phyloP scores from a whole-genome alignment of 2,113 vertebrate species.

The Pomatostomus ruficeps region DNA sequence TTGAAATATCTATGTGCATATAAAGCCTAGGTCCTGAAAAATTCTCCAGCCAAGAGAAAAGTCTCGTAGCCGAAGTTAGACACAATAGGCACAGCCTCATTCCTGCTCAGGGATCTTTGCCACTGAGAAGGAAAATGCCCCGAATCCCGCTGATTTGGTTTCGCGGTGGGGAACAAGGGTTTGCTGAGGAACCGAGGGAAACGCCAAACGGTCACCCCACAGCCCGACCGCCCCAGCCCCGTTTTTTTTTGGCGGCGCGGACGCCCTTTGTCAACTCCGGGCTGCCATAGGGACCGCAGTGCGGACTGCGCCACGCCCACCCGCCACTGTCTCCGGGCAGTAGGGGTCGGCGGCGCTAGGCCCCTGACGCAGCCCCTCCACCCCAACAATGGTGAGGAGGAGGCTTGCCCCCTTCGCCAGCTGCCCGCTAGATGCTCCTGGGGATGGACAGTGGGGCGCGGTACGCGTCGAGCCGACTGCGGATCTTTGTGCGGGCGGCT shows the following conservation, averaged over 20 bases:
- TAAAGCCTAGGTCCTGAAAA: not conserved
- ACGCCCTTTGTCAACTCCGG: conserved; percentile 75
- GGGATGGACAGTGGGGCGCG: not conserved
- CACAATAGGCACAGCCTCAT: conserved; percentile 48
- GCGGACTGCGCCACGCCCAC: conserved; percentile 91
- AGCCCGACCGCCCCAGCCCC: not conserved
- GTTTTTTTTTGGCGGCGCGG: not conserved
- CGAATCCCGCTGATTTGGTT: not conserved
- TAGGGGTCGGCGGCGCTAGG: not conserved
- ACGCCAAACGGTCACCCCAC: not conserved
- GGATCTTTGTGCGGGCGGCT: not conserved
- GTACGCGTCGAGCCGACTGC: not conserved
- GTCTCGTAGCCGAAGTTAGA: conserved; percentile 41
- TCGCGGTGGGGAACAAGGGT: not conserved
- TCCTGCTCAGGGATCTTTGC: not conserved
- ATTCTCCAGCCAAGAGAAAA: not conserved
- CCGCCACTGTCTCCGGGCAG: conserved; percentile 67
- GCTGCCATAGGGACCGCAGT: conserved; percentile 94
- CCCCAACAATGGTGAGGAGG: not conserved
- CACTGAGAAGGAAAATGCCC: not conserved
- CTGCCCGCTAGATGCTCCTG: not conserved
- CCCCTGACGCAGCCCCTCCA: not conserved
- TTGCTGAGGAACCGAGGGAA: not conserved
- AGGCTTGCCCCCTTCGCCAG: not conserved
- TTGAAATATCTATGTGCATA: not conserved